These are phyloP conservation scores for Luscinia megarhynchos DNA, from an alignment of 2,797 vertebrate species.

Conservation along the genomic window DNA sequence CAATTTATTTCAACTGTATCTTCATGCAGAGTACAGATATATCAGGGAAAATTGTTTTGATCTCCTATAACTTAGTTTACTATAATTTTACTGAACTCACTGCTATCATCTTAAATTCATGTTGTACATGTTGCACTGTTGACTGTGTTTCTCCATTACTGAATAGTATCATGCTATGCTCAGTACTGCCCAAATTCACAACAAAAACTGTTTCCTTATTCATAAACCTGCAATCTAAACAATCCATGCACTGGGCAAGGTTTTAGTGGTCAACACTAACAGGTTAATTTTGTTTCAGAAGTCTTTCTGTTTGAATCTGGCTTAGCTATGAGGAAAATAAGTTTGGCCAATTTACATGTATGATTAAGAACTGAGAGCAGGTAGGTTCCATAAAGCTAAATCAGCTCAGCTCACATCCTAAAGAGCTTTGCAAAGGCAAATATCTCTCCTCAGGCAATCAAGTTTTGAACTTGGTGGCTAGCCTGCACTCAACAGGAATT, in stretches of 20 bases:
- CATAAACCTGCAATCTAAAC: not conserved
- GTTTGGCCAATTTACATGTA: not conserved
- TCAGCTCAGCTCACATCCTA: not conserved
- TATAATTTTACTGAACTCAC: not conserved
- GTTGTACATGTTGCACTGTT: not conserved
- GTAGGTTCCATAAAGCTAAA: not conserved
- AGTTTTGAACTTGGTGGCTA: not conserved
- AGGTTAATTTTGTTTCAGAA: not conserved
- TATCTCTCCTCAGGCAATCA: not conserved
- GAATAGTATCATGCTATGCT: not conserved
- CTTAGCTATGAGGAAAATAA: not conserved
- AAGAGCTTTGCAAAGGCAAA: not conserved
- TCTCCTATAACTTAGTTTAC: not conserved
- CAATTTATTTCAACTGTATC: not conserved
- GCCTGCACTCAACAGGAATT: not conserved
- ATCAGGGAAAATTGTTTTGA: not conserved
- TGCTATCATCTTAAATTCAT: not conserved
- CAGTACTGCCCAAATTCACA: not conserved
- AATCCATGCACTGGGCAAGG: not conserved
- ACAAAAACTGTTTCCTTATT: not conserved
- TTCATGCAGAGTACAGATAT: not conserved
- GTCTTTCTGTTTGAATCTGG: not conserved
- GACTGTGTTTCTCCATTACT: not conserved
- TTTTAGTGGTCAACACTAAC: not conserved
- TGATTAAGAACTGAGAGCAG: not conserved